phyloP scores from a whole-genome alignment of 2,797 vertebrate genomes.

The Tangara arthus region DNA sequence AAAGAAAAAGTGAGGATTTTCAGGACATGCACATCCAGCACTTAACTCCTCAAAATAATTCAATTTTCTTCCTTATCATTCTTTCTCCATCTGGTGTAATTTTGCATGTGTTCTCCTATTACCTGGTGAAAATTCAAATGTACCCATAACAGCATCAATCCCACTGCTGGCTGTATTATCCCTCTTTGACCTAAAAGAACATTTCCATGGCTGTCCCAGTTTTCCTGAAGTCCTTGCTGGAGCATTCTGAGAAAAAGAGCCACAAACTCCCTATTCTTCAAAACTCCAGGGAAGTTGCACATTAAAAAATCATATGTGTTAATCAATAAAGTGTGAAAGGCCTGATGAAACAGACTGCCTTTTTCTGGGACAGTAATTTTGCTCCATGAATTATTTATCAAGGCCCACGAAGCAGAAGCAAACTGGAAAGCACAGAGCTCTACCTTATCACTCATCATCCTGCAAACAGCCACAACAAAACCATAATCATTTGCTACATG shows the following conservation, averaged over 20 bases:
- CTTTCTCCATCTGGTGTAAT: not conserved
- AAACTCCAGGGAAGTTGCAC: constrained; percentile 27
- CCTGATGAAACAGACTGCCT: constrained; percentile 66
- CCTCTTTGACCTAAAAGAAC: not conserved
- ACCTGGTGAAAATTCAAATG: not conserved
- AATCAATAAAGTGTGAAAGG: constrained; percentile 70
- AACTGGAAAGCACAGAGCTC: constrained; percentile 31
- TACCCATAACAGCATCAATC: not conserved
- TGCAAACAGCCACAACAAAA: constrained; percentile 63
- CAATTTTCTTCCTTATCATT: not conserved
- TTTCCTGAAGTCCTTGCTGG: not conserved
- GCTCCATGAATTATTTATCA: constrained; percentile 73
- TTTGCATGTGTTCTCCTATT: not conserved
- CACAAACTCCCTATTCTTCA: constrained; percentile 28
- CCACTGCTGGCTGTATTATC: not conserved
- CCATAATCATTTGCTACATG: constrained; percentile 63
- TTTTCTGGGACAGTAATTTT: constrained; percentile 76
- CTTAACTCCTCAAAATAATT: not conserved
- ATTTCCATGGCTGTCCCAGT: not conserved
- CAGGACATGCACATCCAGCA: not conserved
- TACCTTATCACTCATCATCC: constrained; percentile 68
- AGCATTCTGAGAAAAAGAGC: not conserved
- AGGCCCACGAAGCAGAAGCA: constrained; percentile 44
- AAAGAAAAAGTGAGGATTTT: not conserved
- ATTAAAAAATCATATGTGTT: constrained; percentile 62